These are phyloP conservation scores for Epinotia nisella DNA, from an alignment of 2,888 invertebrate genomes.

Conservation along the genomic window DNA sequence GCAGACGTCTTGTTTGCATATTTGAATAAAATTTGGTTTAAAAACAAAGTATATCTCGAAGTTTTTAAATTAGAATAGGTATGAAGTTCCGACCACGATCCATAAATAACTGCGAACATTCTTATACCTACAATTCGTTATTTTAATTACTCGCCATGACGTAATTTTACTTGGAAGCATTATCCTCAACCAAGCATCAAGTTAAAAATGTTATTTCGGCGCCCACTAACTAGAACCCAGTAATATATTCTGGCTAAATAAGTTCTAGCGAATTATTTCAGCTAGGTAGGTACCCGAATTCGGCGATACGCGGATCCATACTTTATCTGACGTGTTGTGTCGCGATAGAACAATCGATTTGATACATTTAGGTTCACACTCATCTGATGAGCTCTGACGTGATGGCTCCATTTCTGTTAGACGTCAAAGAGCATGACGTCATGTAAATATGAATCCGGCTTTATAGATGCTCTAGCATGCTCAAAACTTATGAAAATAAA, in stretches of 20 bases:
- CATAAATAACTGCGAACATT: constrained; percentile 19
- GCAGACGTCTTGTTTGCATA: background rate
- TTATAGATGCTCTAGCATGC: background rate
- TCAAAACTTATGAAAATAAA: background rate
- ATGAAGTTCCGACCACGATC: constrained; percentile 4
- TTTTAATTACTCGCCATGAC: constrained; percentile 43
- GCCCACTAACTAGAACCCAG: constrained; percentile 23
- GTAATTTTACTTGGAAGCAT: constrained; percentile 38
- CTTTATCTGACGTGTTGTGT: no score
- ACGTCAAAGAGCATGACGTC: no score
- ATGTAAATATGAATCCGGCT: no score
- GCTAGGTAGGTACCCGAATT: constrained; percentile 33
- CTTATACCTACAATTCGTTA: constrained; percentile 26
- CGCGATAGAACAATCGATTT: no score
- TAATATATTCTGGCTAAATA: background rate
- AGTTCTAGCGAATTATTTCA: constrained; percentile 24
- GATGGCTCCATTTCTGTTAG: no score
- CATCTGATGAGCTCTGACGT: no score
- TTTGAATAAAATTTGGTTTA: background rate
- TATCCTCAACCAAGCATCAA: constrained; percentile 38
- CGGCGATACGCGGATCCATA: background rate
- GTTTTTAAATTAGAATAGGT: constrained; percentile 14
- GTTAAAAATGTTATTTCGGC: constrained; percentile 38
- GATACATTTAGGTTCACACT: no score
- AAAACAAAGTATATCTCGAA: background rate